A percentile compares a stretch with the other conserved stretches of the same genome.
phyloP scores from a whole-genome alignment of 2,888 invertebrate genomes.

The Desoria tigrina region DNA sequence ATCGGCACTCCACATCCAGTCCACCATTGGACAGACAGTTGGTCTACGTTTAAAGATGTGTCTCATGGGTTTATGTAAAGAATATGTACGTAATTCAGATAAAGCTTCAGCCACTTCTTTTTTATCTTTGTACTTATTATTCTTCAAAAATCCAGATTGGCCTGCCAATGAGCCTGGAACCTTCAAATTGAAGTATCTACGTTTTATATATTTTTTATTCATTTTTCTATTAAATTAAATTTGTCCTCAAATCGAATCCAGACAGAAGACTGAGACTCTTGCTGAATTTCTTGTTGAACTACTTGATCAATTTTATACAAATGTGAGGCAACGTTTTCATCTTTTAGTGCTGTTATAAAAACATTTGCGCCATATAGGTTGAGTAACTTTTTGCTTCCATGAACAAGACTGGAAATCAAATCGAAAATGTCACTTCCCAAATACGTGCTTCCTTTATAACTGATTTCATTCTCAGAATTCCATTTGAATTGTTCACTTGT shows the following conservation, averaged over 20 bases:
- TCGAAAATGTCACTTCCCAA: neutral
- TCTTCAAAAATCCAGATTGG: neutral
- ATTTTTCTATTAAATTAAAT: neutral
- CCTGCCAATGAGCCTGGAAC: neutral
- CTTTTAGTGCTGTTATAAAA: neutral
- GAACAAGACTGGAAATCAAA: neutral
- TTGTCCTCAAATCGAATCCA: constrained; percentile 3
- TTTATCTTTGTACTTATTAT: constrained; percentile 1
- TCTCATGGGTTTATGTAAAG: neutral
- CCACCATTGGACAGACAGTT: neutral
- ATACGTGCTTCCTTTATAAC: neutral
- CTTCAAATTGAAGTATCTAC: neutral
- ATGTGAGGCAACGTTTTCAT: too few species aligned
- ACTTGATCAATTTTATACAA: neutral
- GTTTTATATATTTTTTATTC: constrained; percentile 1
- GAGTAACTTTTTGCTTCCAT: neutral
- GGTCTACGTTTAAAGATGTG: neutral
- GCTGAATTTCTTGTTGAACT: neutral
- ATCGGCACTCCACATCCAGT: neutral
- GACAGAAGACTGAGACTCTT: neutral
- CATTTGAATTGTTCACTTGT: neutral
- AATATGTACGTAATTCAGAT: neutral
- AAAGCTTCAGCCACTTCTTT: neutral
- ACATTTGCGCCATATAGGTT: neutral
- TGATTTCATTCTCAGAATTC: neutral